Evolutionary conservation across 2,113 vertebrate species (phyloP).

Genomic region (Neoarius graeffei): DNA sequence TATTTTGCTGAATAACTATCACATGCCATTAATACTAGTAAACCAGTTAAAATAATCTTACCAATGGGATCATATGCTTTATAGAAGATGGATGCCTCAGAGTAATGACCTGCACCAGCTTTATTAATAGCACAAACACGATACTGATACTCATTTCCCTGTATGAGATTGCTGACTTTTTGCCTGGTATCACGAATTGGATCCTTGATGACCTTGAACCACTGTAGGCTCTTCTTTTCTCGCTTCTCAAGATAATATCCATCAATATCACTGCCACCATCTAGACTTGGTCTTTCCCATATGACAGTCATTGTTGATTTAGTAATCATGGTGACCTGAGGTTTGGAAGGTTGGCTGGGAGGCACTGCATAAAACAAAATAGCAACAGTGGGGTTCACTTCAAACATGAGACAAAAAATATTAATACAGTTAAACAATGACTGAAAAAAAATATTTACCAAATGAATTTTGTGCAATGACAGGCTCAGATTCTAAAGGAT

Average conservation of each 20-base stretch:
- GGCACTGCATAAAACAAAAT: constrained; percentile 74
- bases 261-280: constrained; percentile 92
- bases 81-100: constrained; percentile 90
- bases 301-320: constrained; percentile 93
- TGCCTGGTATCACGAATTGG: constrained; percentile 95
- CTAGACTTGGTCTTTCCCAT: constrained; percentile 88
- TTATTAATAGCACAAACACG: constrained; percentile 93
- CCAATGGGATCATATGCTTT: constrained; percentile 91
- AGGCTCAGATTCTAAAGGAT: constrained; percentile 89
- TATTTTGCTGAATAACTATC: background rate
- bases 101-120: constrained; percentile 91
- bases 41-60: constrained; percentile 65
- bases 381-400: background rate
- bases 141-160: constrained; percentile 91
- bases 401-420: background rate
- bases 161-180: constrained; percentile 86
- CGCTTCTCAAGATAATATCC: constrained; percentile 95
- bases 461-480: constrained; percentile 90
- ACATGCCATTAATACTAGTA: background rate
- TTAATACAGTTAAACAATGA: background rate
- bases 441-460: constrained; percentile 75
- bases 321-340: constrained; percentile 88
- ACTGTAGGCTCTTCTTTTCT: constrained; percentile 95
- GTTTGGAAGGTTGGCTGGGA: constrained; percentile 88
- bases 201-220: constrained; percentile 96